A percentile compares a stretch with the other conserved stretches of the same genome.
Conservation (phyloP, 2,888 invertebrate genomes). For the Eudemis profundana region DNA sequence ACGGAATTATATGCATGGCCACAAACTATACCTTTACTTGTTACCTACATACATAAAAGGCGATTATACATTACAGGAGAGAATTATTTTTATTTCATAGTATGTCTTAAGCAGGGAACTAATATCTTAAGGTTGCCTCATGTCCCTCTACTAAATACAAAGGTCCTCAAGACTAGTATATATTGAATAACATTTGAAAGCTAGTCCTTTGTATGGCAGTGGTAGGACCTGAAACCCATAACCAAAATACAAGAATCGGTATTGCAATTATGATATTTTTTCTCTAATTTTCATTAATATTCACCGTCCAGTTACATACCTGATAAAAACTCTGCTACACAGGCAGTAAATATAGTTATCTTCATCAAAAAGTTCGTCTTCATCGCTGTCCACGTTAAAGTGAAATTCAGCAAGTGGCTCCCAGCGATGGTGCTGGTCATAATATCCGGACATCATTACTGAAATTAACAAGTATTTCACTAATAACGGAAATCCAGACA, state of each 20-base stretch:
- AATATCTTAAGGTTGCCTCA: too few relatives aligned
- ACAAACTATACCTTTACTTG: too few relatives aligned
- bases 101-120: too few relatives aligned
- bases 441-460: constrained; percentile 75
- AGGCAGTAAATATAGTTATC: constrained; percentile 87
- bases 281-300: neutral
- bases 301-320: constrained; percentile 74
- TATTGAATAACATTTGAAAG: too few relatives aligned
- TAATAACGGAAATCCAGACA: neutral
- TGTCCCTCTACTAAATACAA: too few relatives aligned
- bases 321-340: constrained; percentile 89
- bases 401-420: constrained; percentile 89
- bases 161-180: too few relatives aligned
- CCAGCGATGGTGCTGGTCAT: constrained; percentile 83
- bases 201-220: too few relatives aligned
- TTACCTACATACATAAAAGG: too few relatives aligned
- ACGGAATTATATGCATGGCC: too few relatives aligned
- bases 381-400: constrained; percentile 71
- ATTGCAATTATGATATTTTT: neutral
- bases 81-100: too few relatives aligned
- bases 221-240: too few relatives aligned
- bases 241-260: neutral
- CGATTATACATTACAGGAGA: too few relatives aligned
- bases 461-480: constrained; percentile 43
- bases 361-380: constrained; percentile 65